Evolutionary conservation across 2,797 vertebrate species (phyloP).

Genomic region (Chaetodon trifasciatus): DNA sequence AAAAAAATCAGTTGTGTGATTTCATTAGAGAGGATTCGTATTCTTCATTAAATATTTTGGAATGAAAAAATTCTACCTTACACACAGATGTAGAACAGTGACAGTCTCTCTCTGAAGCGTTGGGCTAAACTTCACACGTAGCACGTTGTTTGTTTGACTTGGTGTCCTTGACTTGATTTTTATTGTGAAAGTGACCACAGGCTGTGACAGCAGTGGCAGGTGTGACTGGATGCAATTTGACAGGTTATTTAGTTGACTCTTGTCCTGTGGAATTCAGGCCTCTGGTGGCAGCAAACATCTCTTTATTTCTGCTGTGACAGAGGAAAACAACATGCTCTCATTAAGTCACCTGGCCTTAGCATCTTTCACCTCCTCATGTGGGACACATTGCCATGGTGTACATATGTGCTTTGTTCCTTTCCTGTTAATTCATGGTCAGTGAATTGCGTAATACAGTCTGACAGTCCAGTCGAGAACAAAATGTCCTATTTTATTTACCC

Average conservation of each 20-base stretch:
- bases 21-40: no score
- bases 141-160: not conserved
- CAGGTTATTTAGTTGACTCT: constrained; percentile 59
- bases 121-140: not conserved
- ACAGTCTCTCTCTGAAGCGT: not conserved
- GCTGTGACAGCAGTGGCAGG: constrained; percentile 49
- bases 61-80: not conserved
- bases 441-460: not conserved
- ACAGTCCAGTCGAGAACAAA: no score
- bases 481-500: no score
- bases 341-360: constrained; percentile 66
- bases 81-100: not conserved
- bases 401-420: not conserved
- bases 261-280: constrained; percentile 53
- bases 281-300: constrained; percentile 53
- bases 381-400: not conserved
- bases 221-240: constrained; percentile 65
- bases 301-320: constrained; percentile 45
- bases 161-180: constrained; percentile 37
- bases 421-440: not conserved
- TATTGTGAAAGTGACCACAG: constrained; percentile 29
- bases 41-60: not conserved
- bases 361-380: constrained; percentile 28
- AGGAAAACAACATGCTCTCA: constrained; percentile 61
- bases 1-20: no score